Percentiles rank a stretch among this genome's conserved stretches.
Evolutionary conservation across 1,140 invertebrate species (phyloP).

Genomic region (Chrysoperla carnea): DNA sequence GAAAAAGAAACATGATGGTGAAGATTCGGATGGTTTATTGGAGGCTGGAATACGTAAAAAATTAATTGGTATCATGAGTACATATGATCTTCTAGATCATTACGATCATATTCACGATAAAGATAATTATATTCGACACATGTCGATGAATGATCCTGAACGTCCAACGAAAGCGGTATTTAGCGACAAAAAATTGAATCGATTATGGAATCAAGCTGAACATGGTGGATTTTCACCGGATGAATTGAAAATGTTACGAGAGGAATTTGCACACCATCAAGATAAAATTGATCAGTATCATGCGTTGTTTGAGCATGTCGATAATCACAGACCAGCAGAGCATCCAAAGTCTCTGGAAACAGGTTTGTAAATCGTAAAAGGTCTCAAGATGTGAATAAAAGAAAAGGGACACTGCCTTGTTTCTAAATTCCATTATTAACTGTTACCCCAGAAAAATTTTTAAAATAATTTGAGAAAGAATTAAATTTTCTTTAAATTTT

Average conservation of each 20-base stretch:
- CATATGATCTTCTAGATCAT: slow-evolving; percentile 65
- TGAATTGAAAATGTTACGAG: slow-evolving; percentile 64
- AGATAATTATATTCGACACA: slow-evolving; percentile 27
- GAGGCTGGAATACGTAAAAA: slow-evolving; percentile 67
- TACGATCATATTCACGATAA: slow-evolving; percentile 44
- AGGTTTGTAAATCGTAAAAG: no score
- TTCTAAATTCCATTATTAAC: no score
- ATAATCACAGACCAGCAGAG: slow-evolving; percentile 9
- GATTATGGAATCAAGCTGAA: slow-evolving; percentile 81
- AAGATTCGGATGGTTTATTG: slow-evolving; percentile 71
- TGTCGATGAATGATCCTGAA: no score
- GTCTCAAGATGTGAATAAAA: no score
- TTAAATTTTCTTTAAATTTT: no score
- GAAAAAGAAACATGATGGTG: slow-evolving; percentile 58
- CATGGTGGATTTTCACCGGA: slow-evolving; percentile 63
- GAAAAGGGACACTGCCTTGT: no score
- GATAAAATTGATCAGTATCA: slow-evolving; percentile 85
- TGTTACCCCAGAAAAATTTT: no score
- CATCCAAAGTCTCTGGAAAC: no score
- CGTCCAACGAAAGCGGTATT: slow-evolving; percentile 51
- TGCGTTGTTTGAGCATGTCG: slow-evolving; percentile 51
- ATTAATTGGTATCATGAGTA: slow-evolving; percentile 62
- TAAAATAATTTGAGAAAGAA: no score
- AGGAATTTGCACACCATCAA: slow-evolving; percentile 85
- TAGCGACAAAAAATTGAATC: slow-evolving; percentile 78